A percentile compares a stretch with the other conserved stretches of the same genome.
phyloP scores from a whole-genome alignment of 2,888 invertebrate species.

The Coelopa pilipes region DNA sequence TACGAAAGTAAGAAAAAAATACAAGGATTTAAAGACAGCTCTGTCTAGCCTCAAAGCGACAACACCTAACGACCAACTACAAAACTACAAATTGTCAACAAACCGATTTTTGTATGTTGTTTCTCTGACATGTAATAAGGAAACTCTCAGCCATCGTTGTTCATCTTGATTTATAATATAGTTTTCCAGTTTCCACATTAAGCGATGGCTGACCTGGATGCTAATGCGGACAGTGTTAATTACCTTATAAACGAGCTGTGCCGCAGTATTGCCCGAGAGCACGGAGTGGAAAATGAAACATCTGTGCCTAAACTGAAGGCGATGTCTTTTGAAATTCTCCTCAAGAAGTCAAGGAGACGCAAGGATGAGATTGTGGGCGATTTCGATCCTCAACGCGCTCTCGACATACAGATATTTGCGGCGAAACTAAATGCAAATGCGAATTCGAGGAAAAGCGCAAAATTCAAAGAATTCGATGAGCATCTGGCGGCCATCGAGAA shows the following conservation, averaged over 20 bases:
- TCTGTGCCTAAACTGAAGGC: conserved; percentile 52
- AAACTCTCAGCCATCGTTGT: conserved; percentile 2
- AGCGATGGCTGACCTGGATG: conserved; percentile 47
- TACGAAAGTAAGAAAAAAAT: not conserved
- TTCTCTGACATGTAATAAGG: not conserved
- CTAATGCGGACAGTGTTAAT: conserved; percentile 53
- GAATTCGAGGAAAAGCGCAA: conserved; percentile 44
- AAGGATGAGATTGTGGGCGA: conserved; percentile 38
- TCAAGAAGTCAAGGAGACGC: conserved; percentile 52
- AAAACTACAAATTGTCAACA: conserved; percentile 6
- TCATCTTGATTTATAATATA: not conserved
- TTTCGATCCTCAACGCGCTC: conserved; percentile 53
- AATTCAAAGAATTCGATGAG: conserved; percentile 50
- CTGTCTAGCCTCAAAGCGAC: not conserved
- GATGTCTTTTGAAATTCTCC: conserved; percentile 52
- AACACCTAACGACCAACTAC: conserved; percentile 8
- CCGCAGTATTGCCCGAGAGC: conserved; percentile 44
- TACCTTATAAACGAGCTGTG: conserved; percentile 53
- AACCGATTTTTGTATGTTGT: not conserved
- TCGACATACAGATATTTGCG: conserved; percentile 52
- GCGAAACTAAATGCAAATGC: conserved; percentile 50
- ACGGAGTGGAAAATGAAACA: conserved; percentile 44
- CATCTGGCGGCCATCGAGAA: conserved; percentile 46
- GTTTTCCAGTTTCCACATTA: not conserved
- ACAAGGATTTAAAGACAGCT: not conserved